Evolutionary conservation across 2,113 vertebrate species (phyloP).

Genomic region (Leptobrachium leishanense): DNA sequence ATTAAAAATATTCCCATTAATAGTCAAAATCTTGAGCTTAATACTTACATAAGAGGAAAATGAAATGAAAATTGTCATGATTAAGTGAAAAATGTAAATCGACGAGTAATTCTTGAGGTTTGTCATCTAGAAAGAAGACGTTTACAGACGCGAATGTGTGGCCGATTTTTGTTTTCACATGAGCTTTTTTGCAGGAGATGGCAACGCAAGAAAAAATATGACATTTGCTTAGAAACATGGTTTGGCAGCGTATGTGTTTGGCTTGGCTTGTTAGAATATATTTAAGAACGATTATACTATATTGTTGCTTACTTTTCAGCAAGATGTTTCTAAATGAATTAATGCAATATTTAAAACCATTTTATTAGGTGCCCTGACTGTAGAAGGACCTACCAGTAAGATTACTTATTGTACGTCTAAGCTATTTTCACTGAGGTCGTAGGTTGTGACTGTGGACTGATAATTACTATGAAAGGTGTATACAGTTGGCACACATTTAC

Average conservation of each 20-base stretch:
- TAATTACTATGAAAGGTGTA: no score
- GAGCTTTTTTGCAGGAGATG: conserved; percentile 53
- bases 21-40: conserved; percentile 54
- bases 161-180: conserved; percentile 49
- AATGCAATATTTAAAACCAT: no score
- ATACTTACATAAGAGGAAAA: conserved; percentile 50
- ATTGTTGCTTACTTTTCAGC: conserved; percentile 57
- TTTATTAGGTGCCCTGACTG: no score
- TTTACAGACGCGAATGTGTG: conserved; percentile 48
- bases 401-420: no score
- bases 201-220: conserved; percentile 50
- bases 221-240: conserved; percentile 53
- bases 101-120: conserved; percentile 56
- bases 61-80: conserved; percentile 48
- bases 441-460: no score
- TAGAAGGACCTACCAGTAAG: no score
- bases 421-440: no score
- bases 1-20: conserved; percentile 56
- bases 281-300: conserved; percentile 4
- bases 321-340: conserved; percentile 31
- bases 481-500: no score
- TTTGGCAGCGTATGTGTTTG: conserved; percentile 41
- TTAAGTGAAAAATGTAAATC: conserved; percentile 46
- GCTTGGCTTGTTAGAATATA: conserved; percentile 49
- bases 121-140: conserved; percentile 55